Evolutionary conservation across 2,113 vertebrate species (phyloP).

Genomic region (Festucalex cinctus): DNA sequence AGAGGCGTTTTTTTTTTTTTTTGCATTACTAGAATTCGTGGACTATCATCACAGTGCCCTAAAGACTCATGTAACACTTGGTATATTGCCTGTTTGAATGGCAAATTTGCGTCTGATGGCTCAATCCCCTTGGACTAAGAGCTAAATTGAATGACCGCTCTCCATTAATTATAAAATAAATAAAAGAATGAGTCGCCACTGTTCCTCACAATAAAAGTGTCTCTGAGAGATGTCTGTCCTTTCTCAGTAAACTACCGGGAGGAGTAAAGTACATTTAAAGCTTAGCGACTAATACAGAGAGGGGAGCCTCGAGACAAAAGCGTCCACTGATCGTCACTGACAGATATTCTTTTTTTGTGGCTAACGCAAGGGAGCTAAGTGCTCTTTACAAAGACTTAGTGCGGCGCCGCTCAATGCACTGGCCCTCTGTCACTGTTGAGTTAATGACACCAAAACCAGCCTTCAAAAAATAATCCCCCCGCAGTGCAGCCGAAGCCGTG

Average conservation of each 20-base stretch:
- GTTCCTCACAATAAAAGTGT: neutral
- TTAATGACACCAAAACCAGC: constrained; percentile 67
- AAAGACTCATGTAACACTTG: neutral
- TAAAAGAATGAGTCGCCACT: neutral
- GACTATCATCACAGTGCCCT: neutral
- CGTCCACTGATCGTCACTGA: constrained; percentile 69
- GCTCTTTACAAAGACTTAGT: constrained; percentile 76
- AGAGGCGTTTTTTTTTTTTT: neutral
- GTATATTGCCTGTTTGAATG: neutral
- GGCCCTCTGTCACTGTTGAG: constrained; percentile 68
- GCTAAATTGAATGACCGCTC: neutral
- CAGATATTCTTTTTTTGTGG: constrained; percentile 64
- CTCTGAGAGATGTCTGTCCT: constrained; percentile 26
- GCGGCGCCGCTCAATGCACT: constrained; percentile 56
- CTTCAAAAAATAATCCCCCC: constrained; percentile 53
- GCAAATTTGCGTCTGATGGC: neutral
- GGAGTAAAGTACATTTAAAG: constrained; percentile 51
- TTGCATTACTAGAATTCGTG: neutral
- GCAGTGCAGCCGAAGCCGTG: constrained; percentile 38
- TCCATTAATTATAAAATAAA: neutral
- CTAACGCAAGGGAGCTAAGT: constrained; percentile 71
- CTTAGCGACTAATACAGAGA: constrained; percentile 51
- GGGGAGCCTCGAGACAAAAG: constrained; percentile 66
- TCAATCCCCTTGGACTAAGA: neutral
- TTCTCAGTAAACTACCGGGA: constrained; percentile 35